phyloP scores from a whole-genome alignment of 2,888 invertebrate species.

The Pilophorus perplexus region DNA sequence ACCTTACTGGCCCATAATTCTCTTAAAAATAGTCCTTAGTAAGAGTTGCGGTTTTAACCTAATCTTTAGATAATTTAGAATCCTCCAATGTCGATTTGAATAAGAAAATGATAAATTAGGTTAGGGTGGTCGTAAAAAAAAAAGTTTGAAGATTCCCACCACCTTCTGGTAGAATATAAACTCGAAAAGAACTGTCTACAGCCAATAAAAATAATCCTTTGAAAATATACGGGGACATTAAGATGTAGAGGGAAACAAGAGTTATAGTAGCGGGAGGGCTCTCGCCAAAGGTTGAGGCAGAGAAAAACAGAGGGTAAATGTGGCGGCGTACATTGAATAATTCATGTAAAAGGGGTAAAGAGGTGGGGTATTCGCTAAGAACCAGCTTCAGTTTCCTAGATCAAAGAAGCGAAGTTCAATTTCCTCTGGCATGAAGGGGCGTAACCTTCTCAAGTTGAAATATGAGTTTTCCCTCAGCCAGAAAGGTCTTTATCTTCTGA shows the following conservation, averaged over 20 bases:
- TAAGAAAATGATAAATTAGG: constrained; percentile 33
- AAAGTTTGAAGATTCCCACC: constrained; percentile 25
- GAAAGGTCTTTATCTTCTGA: constrained; percentile 29
- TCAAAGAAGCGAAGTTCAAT: constrained; percentile 33
- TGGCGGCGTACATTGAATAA: constrained; percentile 41
- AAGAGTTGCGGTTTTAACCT: no score
- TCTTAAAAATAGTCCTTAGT: no score
- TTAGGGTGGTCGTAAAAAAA: neutral
- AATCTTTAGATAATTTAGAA: no score
- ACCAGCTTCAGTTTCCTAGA: constrained; percentile 28
- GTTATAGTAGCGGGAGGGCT: constrained; percentile 38
- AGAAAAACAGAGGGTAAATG: constrained; percentile 42
- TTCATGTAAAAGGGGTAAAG: constrained; percentile 43
- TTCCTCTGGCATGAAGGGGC: constrained; percentile 1
- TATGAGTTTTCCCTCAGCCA: constrained; percentile 14
- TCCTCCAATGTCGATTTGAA: constrained; percentile 10
- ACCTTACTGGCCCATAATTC: no score
- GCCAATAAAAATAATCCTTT: constrained; percentile 47
- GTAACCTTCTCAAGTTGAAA: constrained; percentile 21
- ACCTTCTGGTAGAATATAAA: constrained; percentile 36
- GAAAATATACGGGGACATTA: constrained; percentile 46
- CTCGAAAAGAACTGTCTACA: constrained; percentile 41
- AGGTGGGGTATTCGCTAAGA: constrained; percentile 11
- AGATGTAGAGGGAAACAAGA: constrained; percentile 44
- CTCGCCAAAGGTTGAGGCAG: constrained; percentile 15